Percentiles rank a stretch among this genome's conserved stretches.
phyloP scores from a whole-genome alignment of 2,113 vertebrate species.

The Speoplatyrhinus poulsoni region DNA sequence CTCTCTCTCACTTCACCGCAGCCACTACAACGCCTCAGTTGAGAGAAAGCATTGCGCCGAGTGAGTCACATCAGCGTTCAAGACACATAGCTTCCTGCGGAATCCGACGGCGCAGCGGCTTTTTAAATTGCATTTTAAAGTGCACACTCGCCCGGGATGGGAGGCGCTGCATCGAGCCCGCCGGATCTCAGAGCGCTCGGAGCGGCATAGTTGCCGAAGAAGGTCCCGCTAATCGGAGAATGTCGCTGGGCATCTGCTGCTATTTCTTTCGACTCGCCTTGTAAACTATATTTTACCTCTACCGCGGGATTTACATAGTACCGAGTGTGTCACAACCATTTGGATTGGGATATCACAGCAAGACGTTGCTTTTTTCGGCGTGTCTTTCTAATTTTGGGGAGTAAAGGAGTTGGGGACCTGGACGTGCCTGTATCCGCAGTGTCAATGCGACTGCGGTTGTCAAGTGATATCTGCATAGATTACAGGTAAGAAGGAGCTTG shows the following conservation, averaged over 20 bases:
- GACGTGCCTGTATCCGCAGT: slow-evolving; percentile 80
- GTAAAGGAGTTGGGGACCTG: slow-evolving; percentile 70
- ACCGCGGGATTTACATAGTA: slow-evolving; percentile 65
- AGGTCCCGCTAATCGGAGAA: slow-evolving; percentile 65
- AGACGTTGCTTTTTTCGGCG: slow-evolving; percentile 13
- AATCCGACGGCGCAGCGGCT: slow-evolving; percentile 61
- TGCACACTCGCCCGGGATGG: slow-evolving; percentile 68
- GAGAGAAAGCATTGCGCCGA: slow-evolving; percentile 69
- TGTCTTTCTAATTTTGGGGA: slow-evolving; percentile 58
- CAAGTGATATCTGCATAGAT: slow-evolving; percentile 76
- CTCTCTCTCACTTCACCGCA: slow-evolving; percentile 64
- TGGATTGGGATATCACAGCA: slow-evolving; percentile 56
- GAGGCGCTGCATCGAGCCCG: slow-evolving; percentile 53
- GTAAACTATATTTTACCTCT: slow-evolving; percentile 36
- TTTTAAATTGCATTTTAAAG: slow-evolving; percentile 67
- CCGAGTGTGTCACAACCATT: slow-evolving; percentile 22
- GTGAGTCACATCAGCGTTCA: slow-evolving; percentile 63
- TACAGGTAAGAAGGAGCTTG: slow-evolving; percentile 75
- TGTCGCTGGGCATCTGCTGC: slow-evolving; percentile 69
- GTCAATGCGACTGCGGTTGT: slow-evolving; percentile 79
- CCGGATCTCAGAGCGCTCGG: slow-evolving; percentile 65
- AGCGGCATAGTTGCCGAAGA: slow-evolving; percentile 54
- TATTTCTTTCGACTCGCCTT: slow-evolving; percentile 39
- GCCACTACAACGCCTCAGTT: slow-evolving; percentile 67
- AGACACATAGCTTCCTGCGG: slow-evolving; percentile 50